These are phyloP conservation scores for Malurus splendens DNA, from an alignment of 2,797 vertebrate genomes.

Conservation along the genomic window DNA sequence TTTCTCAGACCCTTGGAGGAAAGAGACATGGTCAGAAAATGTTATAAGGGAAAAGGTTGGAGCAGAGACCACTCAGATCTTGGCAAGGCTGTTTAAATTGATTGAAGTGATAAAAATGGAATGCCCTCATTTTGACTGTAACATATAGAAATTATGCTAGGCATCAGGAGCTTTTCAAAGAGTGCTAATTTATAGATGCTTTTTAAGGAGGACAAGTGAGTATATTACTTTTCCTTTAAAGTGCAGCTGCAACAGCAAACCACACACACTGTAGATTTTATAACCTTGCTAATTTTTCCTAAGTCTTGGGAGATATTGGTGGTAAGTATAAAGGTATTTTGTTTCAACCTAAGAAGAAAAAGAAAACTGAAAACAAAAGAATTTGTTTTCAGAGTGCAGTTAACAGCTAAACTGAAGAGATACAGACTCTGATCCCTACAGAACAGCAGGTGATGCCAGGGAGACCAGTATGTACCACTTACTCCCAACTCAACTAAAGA, in stretches of 20 bases:
- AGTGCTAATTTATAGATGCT: slow-evolving; percentile 43
- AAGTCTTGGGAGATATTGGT: slow-evolving; percentile 19
- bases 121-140: not conserved
- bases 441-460: not conserved
- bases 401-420: not conserved
- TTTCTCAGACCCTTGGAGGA: not conserved
- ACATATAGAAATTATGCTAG: not conserved
- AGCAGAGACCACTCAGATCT: not conserved
- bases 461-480: not conserved
- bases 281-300: slow-evolving; percentile 42
- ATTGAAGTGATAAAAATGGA: not conserved
- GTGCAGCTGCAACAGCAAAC: slow-evolving; percentile 58
- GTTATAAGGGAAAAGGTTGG: not conserved
- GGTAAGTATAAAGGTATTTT: not conserved
- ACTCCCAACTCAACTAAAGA: not conserved
- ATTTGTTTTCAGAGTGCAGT: not conserved
- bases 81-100: not conserved
- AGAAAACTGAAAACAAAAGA: not conserved
- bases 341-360: not conserved
- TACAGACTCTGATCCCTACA: not conserved
- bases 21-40: not conserved
- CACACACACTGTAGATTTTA: slow-evolving; percentile 13
- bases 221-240: slow-evolving; percentile 42
- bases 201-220: slow-evolving; percentile 29
- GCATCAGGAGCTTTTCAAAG: slow-evolving; percentile 5